Conservation (phyloP, 2,888 invertebrate species). For the Ophion ventricosus region DNA sequence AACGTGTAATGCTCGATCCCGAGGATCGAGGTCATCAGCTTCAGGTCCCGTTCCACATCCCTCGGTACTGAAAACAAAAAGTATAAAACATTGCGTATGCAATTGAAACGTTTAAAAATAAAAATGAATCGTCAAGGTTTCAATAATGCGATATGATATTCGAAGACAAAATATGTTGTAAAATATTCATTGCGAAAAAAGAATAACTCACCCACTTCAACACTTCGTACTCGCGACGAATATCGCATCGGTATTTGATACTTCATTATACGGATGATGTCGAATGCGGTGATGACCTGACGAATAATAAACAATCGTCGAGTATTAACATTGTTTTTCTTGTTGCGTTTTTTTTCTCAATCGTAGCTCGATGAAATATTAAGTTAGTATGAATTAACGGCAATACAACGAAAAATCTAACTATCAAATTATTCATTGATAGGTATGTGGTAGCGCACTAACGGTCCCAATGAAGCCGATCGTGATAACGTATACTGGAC, state of each 20-base stretch:
- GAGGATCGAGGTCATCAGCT: conserved; percentile 81
- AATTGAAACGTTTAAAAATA: background rate
- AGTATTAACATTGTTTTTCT: background rate
- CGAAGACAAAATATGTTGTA: background rate
- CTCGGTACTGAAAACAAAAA: conserved; percentile 71
- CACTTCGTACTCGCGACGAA: conserved; percentile 50
- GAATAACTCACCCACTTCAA: conserved; percentile 70
- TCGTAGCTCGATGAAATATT: background rate
- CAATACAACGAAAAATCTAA: background rate
- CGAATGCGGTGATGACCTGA: conserved; percentile 78
- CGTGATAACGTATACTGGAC: conserved; percentile 77
- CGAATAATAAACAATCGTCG: conserved; percentile 10
- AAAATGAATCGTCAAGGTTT: background rate
- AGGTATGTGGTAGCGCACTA: conserved; percentile 72
- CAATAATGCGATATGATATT: background rate
- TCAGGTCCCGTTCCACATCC: conserved; percentile 79
- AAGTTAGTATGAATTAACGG: background rate
- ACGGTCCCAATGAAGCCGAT: conserved; percentile 81
- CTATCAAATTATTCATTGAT: conserved; percentile 62
- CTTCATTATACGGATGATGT: conserved; percentile 78
- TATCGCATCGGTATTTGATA: conserved; percentile 70
- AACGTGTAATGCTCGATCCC: conserved; percentile 81
- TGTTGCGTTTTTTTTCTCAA: background rate
- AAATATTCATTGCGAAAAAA: background rate
- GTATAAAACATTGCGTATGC: background rate